phyloP scores from a whole-genome alignment of 2,113 vertebrate genomes.

The Procavia capensis region DNA sequence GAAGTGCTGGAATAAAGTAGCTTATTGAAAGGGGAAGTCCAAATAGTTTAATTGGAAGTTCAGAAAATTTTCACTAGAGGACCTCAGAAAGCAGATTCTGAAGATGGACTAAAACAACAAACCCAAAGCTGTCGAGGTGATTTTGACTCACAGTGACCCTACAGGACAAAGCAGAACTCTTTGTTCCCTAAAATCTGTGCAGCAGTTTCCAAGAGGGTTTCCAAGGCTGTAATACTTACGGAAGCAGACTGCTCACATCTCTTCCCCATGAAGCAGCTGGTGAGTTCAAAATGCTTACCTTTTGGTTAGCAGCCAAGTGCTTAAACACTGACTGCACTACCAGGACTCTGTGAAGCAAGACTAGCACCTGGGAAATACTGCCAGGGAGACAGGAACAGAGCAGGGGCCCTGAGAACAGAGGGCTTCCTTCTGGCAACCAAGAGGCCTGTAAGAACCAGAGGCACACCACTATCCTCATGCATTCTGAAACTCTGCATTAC shows the following conservation, averaged over 20 bases:
- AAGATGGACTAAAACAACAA: background rate
- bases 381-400: background rate
- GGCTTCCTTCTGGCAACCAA: background rate
- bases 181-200: too few species aligned
- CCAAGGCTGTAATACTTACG: too few species aligned
- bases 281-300: too few species aligned
- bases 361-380: background rate
- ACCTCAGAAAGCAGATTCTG: background rate
- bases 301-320: too few species aligned
- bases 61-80: background rate
- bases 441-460: background rate
- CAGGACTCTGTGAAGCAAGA: background rate
- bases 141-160: too few species aligned
- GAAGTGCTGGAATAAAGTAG: background rate
- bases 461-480: background rate
- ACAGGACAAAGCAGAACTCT: too few species aligned
- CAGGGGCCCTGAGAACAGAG: background rate
- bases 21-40: background rate
- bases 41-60: background rate
- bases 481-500: background rate
- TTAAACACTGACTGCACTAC: too few species aligned
- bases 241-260: too few species aligned
- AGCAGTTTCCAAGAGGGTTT: too few species aligned
- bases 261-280: too few species aligned
- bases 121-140: too few species aligned